Percentiles rank a stretch among this genome's conserved stretches.
Evolutionary conservation across 2,888 invertebrate genomes (phyloP).

Genomic region (Lasioglossum figueresi): DNA sequence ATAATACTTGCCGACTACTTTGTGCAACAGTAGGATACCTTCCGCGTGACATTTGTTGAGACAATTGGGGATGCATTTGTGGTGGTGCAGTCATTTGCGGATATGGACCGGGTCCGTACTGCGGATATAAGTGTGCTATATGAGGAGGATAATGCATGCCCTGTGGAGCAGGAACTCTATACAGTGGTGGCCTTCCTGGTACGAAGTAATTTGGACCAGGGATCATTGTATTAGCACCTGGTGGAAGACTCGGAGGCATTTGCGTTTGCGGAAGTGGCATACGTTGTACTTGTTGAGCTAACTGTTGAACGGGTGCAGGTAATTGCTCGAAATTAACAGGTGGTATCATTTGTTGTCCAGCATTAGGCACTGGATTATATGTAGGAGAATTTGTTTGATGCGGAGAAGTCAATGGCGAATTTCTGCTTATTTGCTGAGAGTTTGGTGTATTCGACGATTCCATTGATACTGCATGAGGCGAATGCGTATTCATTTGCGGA

Average conservation of each 20-base stretch:
- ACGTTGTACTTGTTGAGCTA: constrained; percentile 82
- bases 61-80: constrained; percentile 78
- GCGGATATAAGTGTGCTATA: constrained; percentile 78
- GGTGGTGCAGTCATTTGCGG: constrained; percentile 76
- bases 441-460: constrained; percentile 72
- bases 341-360: constrained; percentile 73
- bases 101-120: constrained; percentile 73
- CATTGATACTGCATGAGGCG: constrained; percentile 72
- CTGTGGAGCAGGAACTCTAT: constrained; percentile 78
- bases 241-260: constrained; percentile 77
- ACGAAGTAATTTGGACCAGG: constrained; percentile 82
- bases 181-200: constrained; percentile 83
- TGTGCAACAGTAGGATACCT: constrained; percentile 74
- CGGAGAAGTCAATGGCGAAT: constrained; percentile 77
- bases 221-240: constrained; percentile 80
- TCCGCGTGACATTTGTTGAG: constrained; percentile 76
- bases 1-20: constrained; percentile 63
- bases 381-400: constrained; percentile 78
- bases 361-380: constrained; percentile 62
- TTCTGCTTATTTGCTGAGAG: constrained; percentile 69
- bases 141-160: constrained; percentile 80
- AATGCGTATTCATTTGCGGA: constrained; percentile 70
- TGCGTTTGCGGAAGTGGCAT: constrained; percentile 82
- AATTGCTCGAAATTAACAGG: constrained; percentile 81
- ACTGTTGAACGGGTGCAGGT: constrained; percentile 82